Percentiles rank a stretch among this genome's conserved stretches.
Conservation (phyloP, 1,140 invertebrate species). For the Conus ventricosus region DNA sequence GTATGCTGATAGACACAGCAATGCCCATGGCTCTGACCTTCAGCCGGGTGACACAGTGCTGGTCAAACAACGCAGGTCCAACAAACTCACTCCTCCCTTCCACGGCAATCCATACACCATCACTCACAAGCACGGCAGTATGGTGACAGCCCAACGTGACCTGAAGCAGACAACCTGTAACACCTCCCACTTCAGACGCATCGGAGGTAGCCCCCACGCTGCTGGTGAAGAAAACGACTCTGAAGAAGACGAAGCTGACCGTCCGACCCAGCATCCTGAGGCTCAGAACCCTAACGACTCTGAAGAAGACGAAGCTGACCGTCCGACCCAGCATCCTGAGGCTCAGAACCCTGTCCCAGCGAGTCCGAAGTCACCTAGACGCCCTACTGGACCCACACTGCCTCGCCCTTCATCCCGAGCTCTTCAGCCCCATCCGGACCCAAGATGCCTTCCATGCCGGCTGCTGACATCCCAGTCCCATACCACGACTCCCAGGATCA, state of each 20-base stretch:
- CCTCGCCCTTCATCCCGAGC: too few relatives aligned
- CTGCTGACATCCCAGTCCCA: too few relatives aligned
- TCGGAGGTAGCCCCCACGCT: background rate
- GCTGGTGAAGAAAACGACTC: background rate
- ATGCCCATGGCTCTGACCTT: background rate
- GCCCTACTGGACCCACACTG: too few relatives aligned
- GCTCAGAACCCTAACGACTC: too few relatives aligned
- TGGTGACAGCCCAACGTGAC: slow-evolving; percentile 42
- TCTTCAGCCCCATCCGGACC: too few relatives aligned
- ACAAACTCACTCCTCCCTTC: slow-evolving; percentile 43
- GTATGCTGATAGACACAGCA: background rate
- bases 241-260: background rate
- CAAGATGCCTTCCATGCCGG: too few relatives aligned
- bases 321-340: too few relatives aligned
- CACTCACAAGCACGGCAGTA: slow-evolving; percentile 37
- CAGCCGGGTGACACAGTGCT: slow-evolving; percentile 41
- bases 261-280: too few relatives aligned
- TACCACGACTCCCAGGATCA: too few relatives aligned
- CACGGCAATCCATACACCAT: slow-evolving; percentile 39
- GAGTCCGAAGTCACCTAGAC: too few relatives aligned
- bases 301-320: background rate
- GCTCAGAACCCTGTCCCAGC: too few relatives aligned
- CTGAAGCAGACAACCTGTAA: slow-evolving; percentile 32
- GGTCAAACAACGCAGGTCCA: slow-evolving; percentile 37
- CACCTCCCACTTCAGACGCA: slow-evolving; percentile 47